Base-by-base conservation (phyloP, 2,113 vertebrate genomes). In the Holacanthus passer region DNA sequence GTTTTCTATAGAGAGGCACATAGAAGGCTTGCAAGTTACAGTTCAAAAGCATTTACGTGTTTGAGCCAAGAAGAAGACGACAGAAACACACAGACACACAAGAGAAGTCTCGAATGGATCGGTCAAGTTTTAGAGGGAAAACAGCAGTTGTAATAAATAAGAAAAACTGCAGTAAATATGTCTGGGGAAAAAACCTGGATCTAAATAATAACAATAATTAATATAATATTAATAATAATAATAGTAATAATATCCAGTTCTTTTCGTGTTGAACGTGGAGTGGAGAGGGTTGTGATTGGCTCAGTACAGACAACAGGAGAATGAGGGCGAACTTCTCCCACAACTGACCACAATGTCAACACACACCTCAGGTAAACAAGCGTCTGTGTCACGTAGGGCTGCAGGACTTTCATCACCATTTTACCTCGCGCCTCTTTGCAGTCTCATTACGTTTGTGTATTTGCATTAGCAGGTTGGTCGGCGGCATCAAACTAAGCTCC, bases 81-180 rank as follows among this genome's bases (percentile, higher is more conserved):
- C 70, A 37, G 47, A 76, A 50, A 63, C 47, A 69, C 60, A 66
- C 64, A 37, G 52, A 83, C 81, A 53, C 53, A 68, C 29, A 47
- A 63, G 19, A 52, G 53, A 68, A 79, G 73, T 71, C 64, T 89
- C 86, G 12, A 59, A 77, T 81, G 73, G 76, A 87, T 91, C 77
- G 16, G 37, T 93, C 88, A 93, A 92, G 93, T 94, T 77, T 89
- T 72, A 88, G 87, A 89, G 73, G 79, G 87, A 85, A 87, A 89
- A 94, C 94, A 93, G 94, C 93, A 94, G 93, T 89, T 79, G 83
- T 73, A 95, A 94, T 93, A 95, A 93, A 94, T 92, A 92, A 89
- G 88, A 91, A 87, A 59, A 94, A 92, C 90, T 93, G 93, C 93
- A 90, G 84, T 87, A 85, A 89, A 91, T 85, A 84, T 70, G 85